Evolutionary conservation across 2,113 vertebrate species (phyloP), one percentile per base, ranked within the genome.

Genomic region (Pimephales promelas): DNA sequence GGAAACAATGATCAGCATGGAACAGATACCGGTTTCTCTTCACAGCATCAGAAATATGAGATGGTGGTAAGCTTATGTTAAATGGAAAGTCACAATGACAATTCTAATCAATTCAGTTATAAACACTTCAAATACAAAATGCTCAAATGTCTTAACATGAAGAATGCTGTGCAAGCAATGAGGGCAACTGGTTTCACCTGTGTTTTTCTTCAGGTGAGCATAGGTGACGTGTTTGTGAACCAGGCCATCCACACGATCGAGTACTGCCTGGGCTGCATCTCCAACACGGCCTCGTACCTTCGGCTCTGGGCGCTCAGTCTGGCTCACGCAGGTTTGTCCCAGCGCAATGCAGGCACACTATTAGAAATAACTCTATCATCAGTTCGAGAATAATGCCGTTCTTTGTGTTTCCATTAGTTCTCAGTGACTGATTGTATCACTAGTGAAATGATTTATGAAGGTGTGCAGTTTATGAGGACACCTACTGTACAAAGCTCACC

Each of bases 251-350:
- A 91, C 81, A 91, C 90, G 6, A 89, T 91, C 28, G 90, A 91
- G 73, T 90, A 83, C 89, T 91, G 90, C 68, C 80, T 91, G 52
- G 90, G 90, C 31, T 91, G 90, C 57, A 85, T 91, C 72, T 91
- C 90, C 61, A 91, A 91, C 85, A 90, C 90, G 2, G 90, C 90
- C 5, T 91, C 90, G 14, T 91, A 91, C 45, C 86, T 91, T 14
- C 88, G 90, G 5, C 85, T 91, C 36, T 91, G 90, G 90, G 90
- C 90, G 7, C 88, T 91, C 34, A 91, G 90, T 71, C 82, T 91
- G 49, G 90, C 90, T 40, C 91, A 91, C 72, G 88, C 89, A 40
- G 88, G 90, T 91, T 77, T 78, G 76, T 61, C 1, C 52, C 31
- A 6, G 18, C 0, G 11, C 18, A 52, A 34, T 18, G 3, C 22